Evolutionary conservation across 2,113 vertebrate genomes (phyloP).

Genomic region (Misgurnus anguillicaudatus): DNA sequence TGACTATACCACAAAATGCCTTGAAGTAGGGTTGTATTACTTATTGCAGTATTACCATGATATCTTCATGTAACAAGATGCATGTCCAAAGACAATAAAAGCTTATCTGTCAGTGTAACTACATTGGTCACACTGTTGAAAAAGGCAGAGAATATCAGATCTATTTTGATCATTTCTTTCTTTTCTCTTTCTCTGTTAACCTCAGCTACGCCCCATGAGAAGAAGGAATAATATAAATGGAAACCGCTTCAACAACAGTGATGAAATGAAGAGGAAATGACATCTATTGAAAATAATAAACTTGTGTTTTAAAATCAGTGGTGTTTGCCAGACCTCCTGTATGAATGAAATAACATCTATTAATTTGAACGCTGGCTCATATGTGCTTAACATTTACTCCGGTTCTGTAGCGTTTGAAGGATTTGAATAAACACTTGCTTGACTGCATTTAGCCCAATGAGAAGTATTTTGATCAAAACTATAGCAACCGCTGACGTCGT

Average conservation of each 20-base stretch:
- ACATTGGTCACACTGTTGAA: no score
- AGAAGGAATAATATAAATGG: conserved; percentile 36
- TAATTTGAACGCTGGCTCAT: not conserved
- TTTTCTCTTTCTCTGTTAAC: not conserved
- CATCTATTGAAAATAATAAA: conserved; percentile 22
- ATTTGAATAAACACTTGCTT: conserved; percentile 25
- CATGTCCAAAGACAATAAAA: no score
- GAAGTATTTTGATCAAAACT: conserved; percentile 30
- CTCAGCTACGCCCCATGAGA: conserved; percentile 24
- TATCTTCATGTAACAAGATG: no score
- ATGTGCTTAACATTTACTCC: not conserved
- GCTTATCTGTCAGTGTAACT: no score
- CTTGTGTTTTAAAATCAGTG: not conserved
- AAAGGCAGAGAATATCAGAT: not conserved
- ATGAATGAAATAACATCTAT: conserved; percentile 1
- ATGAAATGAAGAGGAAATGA: conserved; percentile 11
- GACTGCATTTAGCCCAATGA: conserved; percentile 32
- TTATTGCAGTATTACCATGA: no score
- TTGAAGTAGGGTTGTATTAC: no score
- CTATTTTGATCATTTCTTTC: not conserved
- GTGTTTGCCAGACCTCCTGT: not conserved
- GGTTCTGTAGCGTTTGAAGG: conserved; percentile 35
- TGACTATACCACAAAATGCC: no score
- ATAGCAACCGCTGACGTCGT: conserved; percentile 29
- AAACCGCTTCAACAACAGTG: not conserved